Base-by-base conservation (phyloP, 2,113 vertebrate species). In the Prolemur simus region DNA sequence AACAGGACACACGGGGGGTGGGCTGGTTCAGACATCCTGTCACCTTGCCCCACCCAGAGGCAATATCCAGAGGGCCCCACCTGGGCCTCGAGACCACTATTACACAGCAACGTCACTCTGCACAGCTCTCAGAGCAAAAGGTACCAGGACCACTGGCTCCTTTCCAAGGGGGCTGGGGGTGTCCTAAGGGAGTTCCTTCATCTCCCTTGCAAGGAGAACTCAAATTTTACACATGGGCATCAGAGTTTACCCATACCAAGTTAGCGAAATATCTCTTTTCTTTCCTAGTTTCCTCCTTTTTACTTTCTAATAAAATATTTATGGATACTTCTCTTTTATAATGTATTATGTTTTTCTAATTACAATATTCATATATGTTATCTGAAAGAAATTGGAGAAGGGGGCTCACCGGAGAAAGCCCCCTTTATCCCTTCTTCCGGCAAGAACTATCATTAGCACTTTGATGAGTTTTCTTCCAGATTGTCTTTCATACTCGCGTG, bases 221-320 rank as follows among this genome's bases (percentile, higher is more conserved):
- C n/a, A 21, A 29, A 91, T n/a, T 47, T 71, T 17, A 83, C 8
- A 66, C 29, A 2, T 0, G 4, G 78, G 47, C 11, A 56, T 10
- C 69, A 58, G 52, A 39, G 63, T 69, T 49, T 45, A 9, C 25
- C 27, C 1, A 29, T 45, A 58, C 21, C 73, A 47, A 89, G 66
- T n/a, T 20, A 86, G 42, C 12, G 14, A 42, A 47, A n/a, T 34
- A 32, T 0, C 32, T 9, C 39, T 45, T 52, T 18, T 32, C 60
- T 32, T 37, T 63, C 37, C 90, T 39, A 32, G 56, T 69, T 56
- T 87, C 56, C 42, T 63, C 69, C 52, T 34, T 89, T 54, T 63
- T n/a, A 32, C 37, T 69, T 63, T 92, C 63, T 37, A 86, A 56
- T n/a, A 20, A 82, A 93, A 37, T 71, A 66, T 56, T 52, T n/a